phyloP scores from a whole-genome alignment of 2,888 invertebrate species.

The Drosophila testacea region DNA sequence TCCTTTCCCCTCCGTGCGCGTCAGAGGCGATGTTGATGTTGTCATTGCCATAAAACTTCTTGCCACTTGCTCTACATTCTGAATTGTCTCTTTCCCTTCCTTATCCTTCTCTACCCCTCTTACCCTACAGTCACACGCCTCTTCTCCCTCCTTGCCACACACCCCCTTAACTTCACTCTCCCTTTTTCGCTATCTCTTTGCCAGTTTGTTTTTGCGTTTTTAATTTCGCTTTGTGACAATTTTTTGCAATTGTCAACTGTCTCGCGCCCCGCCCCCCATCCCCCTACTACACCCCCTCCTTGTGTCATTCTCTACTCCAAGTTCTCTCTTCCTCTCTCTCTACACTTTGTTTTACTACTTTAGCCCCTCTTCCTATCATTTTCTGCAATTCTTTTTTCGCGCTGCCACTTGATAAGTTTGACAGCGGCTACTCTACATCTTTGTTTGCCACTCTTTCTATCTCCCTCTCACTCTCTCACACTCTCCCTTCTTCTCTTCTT shows the following conservation, averaged over 20 bases:
- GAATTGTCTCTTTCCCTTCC: constrained; percentile 27
- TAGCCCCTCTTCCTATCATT: background rate
- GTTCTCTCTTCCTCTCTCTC: no score
- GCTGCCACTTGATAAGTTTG: constrained; percentile 79
- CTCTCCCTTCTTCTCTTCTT: constrained; percentile 3
- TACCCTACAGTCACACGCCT: background rate
- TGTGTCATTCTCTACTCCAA: background rate
- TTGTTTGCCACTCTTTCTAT: constrained; percentile 9
- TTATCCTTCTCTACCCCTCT: background rate
- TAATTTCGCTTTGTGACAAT: constrained; percentile 76
- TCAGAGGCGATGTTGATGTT: constrained; percentile 38
- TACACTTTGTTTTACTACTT: background rate
- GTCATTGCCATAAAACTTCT: constrained; percentile 78
- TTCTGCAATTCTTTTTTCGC: constrained; percentile 60
- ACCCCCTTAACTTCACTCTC: background rate
- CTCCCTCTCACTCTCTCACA: background rate
- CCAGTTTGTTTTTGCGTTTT: constrained; percentile 76
- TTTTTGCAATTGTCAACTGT: constrained; percentile 63
- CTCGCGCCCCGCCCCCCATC: constrained; percentile 5
- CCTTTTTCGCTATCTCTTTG: constrained; percentile 21
- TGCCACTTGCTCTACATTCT: constrained; percentile 78
- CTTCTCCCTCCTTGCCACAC: background rate
- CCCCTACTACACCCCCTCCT: background rate
- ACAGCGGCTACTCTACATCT: constrained; percentile 71
- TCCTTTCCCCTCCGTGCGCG: constrained; percentile 10